phyloP scores from a whole-genome alignment of 2,113 vertebrate genomes.

The Benitochromis conjunctus region DNA sequence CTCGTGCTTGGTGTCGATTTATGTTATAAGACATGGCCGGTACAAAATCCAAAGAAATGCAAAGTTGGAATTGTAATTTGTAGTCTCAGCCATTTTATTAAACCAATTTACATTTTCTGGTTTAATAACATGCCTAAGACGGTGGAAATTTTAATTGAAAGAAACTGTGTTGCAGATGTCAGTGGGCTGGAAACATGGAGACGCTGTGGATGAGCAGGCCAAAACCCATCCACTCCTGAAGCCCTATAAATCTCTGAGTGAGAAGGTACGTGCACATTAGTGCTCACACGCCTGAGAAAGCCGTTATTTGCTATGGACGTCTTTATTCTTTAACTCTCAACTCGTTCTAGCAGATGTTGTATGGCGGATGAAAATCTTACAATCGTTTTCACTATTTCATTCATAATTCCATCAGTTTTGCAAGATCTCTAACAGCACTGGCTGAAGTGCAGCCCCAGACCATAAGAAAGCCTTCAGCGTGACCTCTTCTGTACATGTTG shows the following conservation, averaged over 20 bases:
- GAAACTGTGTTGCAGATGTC: slow-evolving; percentile 75
- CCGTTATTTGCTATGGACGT: background rate
- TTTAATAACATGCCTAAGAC: background rate
- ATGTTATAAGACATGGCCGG: background rate
- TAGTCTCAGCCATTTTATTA: background rate
- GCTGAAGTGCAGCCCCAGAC: background rate
- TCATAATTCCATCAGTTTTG: background rate
- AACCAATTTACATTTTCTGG: background rate
- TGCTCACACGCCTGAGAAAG: background rate
- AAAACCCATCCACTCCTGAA: slow-evolving; percentile 92
- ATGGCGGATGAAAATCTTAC: background rate
- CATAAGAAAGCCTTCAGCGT: background rate
- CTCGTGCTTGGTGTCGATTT: background rate
- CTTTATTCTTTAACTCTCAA: background rate
- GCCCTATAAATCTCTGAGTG: slow-evolving; percentile 87
- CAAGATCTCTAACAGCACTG: background rate
- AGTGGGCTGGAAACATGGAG: slow-evolving; percentile 87
- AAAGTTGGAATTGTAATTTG: background rate
- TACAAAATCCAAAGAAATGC: background rate
- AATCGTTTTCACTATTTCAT: background rate
- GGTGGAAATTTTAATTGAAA: background rate
- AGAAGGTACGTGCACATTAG: slow-evolving; percentile 80
- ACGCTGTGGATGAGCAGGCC: slow-evolving; percentile 84
- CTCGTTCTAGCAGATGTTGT: background rate
- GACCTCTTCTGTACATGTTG: background rate